These are phyloP conservation scores for Diceros bicornis DNA, from an alignment of 2,797 vertebrate species.

Conservation along the genomic window DNA sequence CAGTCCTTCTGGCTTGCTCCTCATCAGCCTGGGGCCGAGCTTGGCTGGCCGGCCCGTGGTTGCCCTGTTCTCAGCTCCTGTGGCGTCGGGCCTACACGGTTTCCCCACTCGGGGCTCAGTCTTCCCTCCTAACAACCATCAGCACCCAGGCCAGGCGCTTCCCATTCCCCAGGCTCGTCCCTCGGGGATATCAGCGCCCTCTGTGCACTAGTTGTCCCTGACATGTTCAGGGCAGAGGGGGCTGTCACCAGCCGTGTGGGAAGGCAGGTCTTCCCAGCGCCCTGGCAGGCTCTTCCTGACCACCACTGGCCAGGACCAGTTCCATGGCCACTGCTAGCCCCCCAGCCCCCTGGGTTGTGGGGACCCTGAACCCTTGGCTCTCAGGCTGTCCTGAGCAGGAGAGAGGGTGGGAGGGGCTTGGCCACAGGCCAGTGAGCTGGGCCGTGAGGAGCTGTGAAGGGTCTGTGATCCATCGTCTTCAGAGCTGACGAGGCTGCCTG, in stretches of 20 bases:
- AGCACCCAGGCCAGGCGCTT: background rate
- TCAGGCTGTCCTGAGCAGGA: background rate
- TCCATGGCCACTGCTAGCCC: rapidly evolving
- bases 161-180: background rate
- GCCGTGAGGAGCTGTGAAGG: too few relatives aligned
- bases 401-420: background rate
- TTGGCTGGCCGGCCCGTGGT: background rate
- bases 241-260: background rate
- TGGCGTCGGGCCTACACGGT: rapidly evolving
- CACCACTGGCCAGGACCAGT: background rate
- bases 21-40: rapidly evolving
- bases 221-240: background rate
- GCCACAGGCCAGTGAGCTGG: background rate
- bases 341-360: background rate
- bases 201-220: background rate
- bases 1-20: rapidly evolving
- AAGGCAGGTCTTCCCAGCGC: background rate
- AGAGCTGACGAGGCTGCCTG: background rate
- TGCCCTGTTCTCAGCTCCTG: background rate
- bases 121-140: rapidly evolving
- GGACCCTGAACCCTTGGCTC: background rate
- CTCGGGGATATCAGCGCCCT: background rate
- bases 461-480: background rate
- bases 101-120: background rate
- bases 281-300: background rate